These are phyloP conservation scores for Atopsyche davidsoni DNA, from an alignment of 1,140 invertebrate genomes.

Conservation along the genomic window DNA sequence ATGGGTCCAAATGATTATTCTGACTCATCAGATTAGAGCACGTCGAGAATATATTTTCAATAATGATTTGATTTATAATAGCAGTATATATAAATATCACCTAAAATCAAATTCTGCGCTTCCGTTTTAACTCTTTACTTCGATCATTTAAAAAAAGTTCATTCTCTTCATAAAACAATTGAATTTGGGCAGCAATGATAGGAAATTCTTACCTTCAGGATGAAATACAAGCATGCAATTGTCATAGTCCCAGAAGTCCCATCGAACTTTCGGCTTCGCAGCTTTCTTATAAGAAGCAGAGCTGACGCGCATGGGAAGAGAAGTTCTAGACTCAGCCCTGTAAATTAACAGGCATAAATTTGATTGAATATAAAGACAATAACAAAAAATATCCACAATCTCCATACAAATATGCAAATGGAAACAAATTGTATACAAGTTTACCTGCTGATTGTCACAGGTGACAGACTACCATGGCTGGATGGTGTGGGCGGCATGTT, in stretches of 20 bases:
- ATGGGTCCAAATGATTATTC: conserved; percentile 44
- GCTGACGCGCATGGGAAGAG: too few species aligned
- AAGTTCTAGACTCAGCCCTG: too few species aligned
- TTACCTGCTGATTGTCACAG: conserved; percentile 25
- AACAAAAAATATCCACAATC: too few species aligned
- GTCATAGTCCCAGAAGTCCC: conserved; percentile 13
- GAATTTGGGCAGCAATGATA: too few species aligned
- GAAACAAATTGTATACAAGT: too few species aligned
- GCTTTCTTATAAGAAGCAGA: conserved; percentile 19
- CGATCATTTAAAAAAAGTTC: too few species aligned
- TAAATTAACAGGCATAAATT: too few species aligned
- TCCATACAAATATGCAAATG: too few species aligned
- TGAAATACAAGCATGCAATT: conserved; percentile 12
- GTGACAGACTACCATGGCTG: conserved; percentile 42
- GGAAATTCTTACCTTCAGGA: conserved; percentile 9
- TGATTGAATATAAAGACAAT: too few species aligned
- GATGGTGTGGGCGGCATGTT: conserved; percentile 59
- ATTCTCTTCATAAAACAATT: too few species aligned
- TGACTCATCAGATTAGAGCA: conserved; percentile 34
- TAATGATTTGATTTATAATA: conserved; percentile 27
- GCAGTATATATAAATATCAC: background rate
- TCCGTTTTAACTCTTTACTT: too few species aligned
- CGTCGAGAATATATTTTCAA: conserved; percentile 34
- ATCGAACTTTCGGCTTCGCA: conserved; percentile 14
- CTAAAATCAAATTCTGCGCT: background rate